Evolutionary conservation across 2,888 invertebrate genomes (phyloP).

Genomic region (Scaptodrosophila latifasciaeformis): DNA sequence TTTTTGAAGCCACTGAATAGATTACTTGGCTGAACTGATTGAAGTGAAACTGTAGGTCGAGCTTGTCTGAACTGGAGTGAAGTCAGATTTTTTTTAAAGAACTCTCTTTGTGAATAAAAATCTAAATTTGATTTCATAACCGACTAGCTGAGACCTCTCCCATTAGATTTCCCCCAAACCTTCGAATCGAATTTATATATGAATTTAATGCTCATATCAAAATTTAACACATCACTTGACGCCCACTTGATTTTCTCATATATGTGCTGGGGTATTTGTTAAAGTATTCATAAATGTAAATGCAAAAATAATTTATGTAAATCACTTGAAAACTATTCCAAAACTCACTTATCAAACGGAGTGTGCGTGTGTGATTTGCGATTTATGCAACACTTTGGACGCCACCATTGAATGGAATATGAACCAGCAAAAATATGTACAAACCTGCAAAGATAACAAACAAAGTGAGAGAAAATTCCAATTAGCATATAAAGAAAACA

Average conservation of each 20-base stretch:
- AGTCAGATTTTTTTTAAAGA: too few species aligned
- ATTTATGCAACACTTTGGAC: constrained; percentile 43
- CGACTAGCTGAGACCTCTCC: too few species aligned
- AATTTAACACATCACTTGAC: constrained; percentile 13
- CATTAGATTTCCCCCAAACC: too few species aligned
- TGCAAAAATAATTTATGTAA: constrained; percentile 54
- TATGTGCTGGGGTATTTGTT: too few species aligned
- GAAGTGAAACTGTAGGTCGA: too few species aligned
- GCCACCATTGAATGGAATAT: constrained; percentile 1
- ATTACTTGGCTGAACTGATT: too few species aligned
- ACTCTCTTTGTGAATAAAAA: too few species aligned
- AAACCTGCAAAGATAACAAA: constrained; percentile 56
- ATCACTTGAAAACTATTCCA: constrained; percentile 49
- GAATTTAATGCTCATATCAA: constrained; percentile 13
- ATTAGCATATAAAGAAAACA: background rate
- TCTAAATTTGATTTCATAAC: too few species aligned
- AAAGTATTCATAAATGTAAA: constrained; percentile 1
- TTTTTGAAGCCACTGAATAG: too few species aligned
- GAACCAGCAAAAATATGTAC: constrained; percentile 3
- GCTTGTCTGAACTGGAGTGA: too few species aligned
- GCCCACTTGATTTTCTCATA: too few species aligned
- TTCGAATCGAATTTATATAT: too few species aligned
- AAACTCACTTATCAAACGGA: constrained; percentile 47
- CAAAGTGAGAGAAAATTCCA: constrained; percentile 9
- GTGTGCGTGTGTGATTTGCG: constrained; percentile 14